phyloP scores from a whole-genome alignment of 2,888 invertebrate genomes.

The Frankliniella intonsa region DNA sequence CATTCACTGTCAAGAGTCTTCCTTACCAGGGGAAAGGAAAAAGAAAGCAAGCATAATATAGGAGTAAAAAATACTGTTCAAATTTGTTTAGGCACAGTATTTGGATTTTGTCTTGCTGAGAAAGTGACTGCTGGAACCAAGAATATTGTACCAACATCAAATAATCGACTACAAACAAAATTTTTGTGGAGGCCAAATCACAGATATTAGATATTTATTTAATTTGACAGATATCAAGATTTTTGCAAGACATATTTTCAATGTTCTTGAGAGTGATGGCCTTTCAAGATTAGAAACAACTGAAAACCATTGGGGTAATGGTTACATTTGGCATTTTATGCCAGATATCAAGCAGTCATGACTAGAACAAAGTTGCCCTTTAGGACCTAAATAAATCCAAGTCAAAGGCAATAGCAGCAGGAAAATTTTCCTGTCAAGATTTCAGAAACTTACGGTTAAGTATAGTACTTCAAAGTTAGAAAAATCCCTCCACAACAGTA shows the following conservation, averaged over 20 bases:
- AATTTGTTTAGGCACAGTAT: no score
- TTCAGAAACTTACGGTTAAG: not conserved
- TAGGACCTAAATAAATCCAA: not conserved
- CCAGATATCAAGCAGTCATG: not conserved
- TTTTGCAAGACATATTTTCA: not conserved
- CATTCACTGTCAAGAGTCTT: no score
- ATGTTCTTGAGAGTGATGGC: not conserved
- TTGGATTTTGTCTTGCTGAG: no score
- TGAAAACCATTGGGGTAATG: not conserved
- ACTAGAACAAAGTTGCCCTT: conserved; percentile 7
- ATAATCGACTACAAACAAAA: no score
- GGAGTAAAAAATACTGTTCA: no score
- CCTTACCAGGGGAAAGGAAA: no score
- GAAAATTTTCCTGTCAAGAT: not conserved
- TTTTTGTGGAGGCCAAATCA: no score
- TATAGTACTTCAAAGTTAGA: no score
- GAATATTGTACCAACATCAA: no score
- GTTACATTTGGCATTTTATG: conserved; percentile 11
- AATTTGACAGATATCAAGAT: not conserved
- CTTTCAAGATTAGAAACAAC: not conserved
- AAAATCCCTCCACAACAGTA: not conserved
- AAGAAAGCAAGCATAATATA: no score
- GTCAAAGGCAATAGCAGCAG: not conserved
- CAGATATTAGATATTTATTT: not conserved
- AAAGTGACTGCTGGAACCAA: no score